These are phyloP conservation scores for Syngnathus rostellatus DNA, from an alignment of 2,797 vertebrate species.

Conservation along the genomic window DNA sequence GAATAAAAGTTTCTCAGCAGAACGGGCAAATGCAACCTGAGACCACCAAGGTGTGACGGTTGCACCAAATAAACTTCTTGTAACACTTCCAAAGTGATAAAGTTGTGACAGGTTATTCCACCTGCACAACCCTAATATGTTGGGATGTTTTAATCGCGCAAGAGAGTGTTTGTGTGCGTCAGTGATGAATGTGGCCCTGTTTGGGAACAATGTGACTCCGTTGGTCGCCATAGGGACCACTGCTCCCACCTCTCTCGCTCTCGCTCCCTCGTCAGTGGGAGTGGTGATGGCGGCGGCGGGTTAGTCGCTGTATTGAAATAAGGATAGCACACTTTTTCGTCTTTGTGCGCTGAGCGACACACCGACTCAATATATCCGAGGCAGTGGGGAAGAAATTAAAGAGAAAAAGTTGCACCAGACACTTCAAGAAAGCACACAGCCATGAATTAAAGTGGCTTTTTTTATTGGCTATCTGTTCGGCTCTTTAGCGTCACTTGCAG, in stretches of 20 bases:
- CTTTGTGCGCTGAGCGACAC: constrained; percentile 49
- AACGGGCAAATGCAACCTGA: constrained; percentile 46
- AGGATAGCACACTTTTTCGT: constrained; percentile 52
- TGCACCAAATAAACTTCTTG: constrained; percentile 31
- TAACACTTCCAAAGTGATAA: constrained; percentile 3
- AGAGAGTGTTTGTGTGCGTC: constrained; percentile 57
- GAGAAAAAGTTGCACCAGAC: constrained; percentile 5
- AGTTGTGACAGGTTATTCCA: neutral
- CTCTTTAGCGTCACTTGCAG: constrained; percentile 54
- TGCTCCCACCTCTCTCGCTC: constrained; percentile 50
- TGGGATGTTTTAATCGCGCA: constrained; percentile 15
- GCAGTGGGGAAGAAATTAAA: constrained; percentile 20
- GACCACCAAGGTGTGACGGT: constrained; percentile 43
- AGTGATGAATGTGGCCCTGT: constrained; percentile 71
- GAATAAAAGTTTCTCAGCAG: constrained; percentile 32
- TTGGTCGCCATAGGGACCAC: constrained; percentile 73
- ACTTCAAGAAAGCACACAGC: constrained; percentile 11
- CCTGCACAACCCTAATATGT: neutral
- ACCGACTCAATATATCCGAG: constrained; percentile 37
- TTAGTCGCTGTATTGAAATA: constrained; percentile 67
- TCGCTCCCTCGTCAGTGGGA: constrained; percentile 51
- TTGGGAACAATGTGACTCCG: constrained; percentile 73
- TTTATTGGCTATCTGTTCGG: constrained; percentile 15
- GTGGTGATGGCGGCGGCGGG: constrained; percentile 62
- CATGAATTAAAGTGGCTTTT: constrained; percentile 5